phyloP scores from a whole-genome alignment of 2,113 vertebrate species.

The Entomyzon cyanotis region DNA sequence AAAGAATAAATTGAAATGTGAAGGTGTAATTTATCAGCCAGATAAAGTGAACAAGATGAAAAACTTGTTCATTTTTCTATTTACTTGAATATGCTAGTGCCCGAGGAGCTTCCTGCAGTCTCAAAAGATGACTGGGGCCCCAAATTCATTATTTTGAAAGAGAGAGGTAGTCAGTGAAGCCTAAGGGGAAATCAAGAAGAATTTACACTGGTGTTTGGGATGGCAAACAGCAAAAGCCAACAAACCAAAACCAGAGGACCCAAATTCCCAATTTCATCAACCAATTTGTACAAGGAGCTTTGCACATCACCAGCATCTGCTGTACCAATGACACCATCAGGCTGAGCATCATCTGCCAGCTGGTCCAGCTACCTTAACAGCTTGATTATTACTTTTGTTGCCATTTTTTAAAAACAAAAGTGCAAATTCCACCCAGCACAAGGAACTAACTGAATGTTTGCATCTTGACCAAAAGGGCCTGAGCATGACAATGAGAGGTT shows the following conservation, averaged over 20 bases:
- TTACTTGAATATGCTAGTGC: neutral
- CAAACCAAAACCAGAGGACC: neutral
- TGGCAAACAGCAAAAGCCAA: neutral
- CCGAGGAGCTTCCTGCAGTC: neutral
- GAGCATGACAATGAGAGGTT: neutral
- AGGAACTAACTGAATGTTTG: neutral
- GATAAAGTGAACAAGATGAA: neutral
- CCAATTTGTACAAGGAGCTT: neutral
- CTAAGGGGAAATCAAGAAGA: neutral
- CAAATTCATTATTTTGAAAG: neutral
- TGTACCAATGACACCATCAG: neutral
- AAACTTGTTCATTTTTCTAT: neutral
- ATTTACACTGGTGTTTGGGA: neutral
- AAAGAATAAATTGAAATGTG: neutral
- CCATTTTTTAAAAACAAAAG: neutral
- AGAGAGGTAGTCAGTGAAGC: neutral
- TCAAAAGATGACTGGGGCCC: neutral
- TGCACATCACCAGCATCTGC: neutral
- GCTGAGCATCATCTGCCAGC: neutral
- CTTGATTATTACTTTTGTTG: neutral
- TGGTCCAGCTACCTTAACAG: neutral
- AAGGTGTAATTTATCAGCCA: neutral
- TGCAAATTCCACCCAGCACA: neutral
- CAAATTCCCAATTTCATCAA: neutral
- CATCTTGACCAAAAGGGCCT: neutral